These are phyloP conservation scores for Cremastinae sp. DNA, from an alignment of 2,888 invertebrate species.

Conservation along the genomic window DNA sequence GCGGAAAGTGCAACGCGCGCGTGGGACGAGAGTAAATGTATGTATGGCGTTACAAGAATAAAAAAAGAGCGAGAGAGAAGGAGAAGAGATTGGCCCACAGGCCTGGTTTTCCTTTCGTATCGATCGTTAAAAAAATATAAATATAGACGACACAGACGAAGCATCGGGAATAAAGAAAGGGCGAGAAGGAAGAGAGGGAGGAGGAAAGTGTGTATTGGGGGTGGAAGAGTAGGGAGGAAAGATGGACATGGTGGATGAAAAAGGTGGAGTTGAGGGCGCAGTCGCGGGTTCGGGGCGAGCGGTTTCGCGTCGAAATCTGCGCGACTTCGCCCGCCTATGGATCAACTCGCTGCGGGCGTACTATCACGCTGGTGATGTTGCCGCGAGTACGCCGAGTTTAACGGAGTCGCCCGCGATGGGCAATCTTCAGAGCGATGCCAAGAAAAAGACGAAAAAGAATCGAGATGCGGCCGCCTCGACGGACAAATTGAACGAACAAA, in stretches of 20 bases:
- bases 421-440: constrained; percentile 77
- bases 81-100: constrained; percentile 7
- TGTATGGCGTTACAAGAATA: not conserved
- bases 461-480: constrained; percentile 58
- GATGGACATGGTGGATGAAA: constrained; percentile 55
- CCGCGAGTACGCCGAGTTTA: constrained; percentile 21
- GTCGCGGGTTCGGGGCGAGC: constrained; percentile 63
- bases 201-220: not conserved
- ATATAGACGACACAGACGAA: not conserved
- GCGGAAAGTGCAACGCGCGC: constrained; percentile 22
- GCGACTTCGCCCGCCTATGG: constrained; percentile 70
- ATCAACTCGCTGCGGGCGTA: constrained; percentile 68
- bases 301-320: constrained; percentile 65
- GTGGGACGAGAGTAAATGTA: not conserved
- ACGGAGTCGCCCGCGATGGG: constrained; percentile 71
- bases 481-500: constrained; percentile 44
- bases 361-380: constrained; percentile 58
- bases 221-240: constrained; percentile 20
- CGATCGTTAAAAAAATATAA: constrained; percentile 22
- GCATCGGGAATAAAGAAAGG: not conserved
- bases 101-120: constrained; percentile 31
- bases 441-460: constrained; percentile 70
- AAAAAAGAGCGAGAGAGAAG: not conserved
- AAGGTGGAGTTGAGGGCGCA: constrained; percentile 66
- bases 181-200: not conserved